phyloP scores from a whole-genome alignment of 2,113 vertebrate species.

The Alouatta palliata region DNA sequence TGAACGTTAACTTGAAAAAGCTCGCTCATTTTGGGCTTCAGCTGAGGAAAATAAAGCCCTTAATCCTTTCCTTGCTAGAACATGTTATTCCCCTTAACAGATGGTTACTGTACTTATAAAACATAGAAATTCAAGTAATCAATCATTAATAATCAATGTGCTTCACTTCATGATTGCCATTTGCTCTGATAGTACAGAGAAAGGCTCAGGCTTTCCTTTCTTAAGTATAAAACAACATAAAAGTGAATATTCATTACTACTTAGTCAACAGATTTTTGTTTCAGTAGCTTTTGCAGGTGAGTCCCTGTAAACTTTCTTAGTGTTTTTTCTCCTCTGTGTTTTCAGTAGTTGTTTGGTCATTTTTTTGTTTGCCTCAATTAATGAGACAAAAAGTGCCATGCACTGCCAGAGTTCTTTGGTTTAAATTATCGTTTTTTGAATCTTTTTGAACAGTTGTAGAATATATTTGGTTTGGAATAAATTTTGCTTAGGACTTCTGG shows the following conservation, averaged over 20 bases:
- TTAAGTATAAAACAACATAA: background rate
- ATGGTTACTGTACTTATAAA: background rate
- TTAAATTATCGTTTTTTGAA: background rate
- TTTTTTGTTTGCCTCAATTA: background rate
- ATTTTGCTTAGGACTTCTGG: background rate
- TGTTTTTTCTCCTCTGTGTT: background rate
- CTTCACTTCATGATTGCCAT: background rate
- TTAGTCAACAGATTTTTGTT: background rate
- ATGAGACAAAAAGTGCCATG: background rate
- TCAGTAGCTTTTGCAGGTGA: background rate
- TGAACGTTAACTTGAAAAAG: conserved; percentile 38
- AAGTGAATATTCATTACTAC: background rate
- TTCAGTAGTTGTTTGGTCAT: background rate
- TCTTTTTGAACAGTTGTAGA: background rate
- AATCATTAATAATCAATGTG: background rate
- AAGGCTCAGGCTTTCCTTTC: background rate
- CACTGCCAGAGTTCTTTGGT: background rate
- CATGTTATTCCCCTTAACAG: background rate
- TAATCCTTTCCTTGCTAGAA: conserved; percentile 57
- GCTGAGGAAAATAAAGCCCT: conserved; percentile 53
- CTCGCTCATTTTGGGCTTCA: conserved; percentile 39
- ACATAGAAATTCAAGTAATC: background rate
- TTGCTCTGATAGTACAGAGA: background rate
- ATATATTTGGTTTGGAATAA: background rate
- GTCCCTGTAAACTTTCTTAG: background rate